Conservation (phyloP, 2,888 invertebrate species). For the Eustalomyia histrio region DNA sequence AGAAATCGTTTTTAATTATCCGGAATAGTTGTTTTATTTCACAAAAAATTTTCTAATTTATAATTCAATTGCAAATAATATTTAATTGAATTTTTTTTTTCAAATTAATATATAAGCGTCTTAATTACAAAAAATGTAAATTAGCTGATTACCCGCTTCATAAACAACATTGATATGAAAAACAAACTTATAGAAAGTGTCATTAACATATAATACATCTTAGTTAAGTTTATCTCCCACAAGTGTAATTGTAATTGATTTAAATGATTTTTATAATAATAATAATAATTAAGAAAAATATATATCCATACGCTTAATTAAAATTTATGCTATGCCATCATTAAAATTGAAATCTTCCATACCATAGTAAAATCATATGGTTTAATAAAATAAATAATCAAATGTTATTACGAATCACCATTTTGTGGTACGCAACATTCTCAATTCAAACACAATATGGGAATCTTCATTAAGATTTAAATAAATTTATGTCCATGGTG, state of each 20-base stretch:
- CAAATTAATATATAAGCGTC: too few relatives aligned
- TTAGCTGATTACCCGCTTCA: background rate
- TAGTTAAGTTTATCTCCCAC: constrained; percentile 3
- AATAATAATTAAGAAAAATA: too few relatives aligned
- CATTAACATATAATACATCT: constrained; percentile 21
- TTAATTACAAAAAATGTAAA: background rate
- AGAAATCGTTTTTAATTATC: too few relatives aligned
- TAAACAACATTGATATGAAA: background rate
- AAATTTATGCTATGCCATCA: constrained; percentile 44
- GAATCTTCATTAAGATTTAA: background rate
- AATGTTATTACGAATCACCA: constrained; percentile 16
- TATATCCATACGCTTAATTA: constrained; percentile 42
- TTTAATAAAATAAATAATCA: constrained; percentile 30
- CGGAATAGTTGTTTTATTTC: too few relatives aligned
- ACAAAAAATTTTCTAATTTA: too few relatives aligned
- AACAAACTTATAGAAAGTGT: constrained; percentile 33
- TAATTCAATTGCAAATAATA: too few relatives aligned
- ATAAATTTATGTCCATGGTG: constrained; percentile 32
- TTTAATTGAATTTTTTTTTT: too few relatives aligned
- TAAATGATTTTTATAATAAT: constrained; percentile 25
- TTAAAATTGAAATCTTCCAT: constrained; percentile 18
- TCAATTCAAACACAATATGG: background rate
- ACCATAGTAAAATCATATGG: constrained; percentile 9
- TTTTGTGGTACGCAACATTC: background rate
- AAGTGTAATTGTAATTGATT: constrained; percentile 37